A percentile compares a stretch with the other conserved stretches of the same genome.
These are phyloP conservation scores for Hyppa rectilinea DNA, from an alignment of 2,888 invertebrate genomes.

Conservation along the genomic window DNA sequence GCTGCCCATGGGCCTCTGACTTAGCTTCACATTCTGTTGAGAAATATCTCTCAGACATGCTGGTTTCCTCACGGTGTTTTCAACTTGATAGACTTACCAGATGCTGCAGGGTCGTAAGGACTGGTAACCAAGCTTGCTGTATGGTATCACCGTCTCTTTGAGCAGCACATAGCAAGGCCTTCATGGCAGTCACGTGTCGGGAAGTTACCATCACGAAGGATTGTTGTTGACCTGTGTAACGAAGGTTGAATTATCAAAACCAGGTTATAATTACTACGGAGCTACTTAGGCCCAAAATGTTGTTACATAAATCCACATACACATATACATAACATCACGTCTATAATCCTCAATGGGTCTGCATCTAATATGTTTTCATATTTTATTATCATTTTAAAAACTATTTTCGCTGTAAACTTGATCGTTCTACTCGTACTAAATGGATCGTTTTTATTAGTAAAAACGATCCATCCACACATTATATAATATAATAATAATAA, in stretches of 20 bases:
- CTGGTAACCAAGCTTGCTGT: constrained; percentile 98
- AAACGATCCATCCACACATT: too few relatives aligned
- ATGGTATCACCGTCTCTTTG: constrained; percentile 97
- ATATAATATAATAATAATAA: too few relatives aligned
- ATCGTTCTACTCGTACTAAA: too few relatives aligned
- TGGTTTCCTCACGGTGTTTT: neutral
- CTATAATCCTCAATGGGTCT: too few relatives aligned
- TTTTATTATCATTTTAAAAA: neutral
- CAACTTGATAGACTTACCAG: constrained; percentile 86
- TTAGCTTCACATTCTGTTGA: too few relatives aligned
- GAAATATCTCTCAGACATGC: too few relatives aligned
- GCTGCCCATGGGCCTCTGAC: too few relatives aligned
- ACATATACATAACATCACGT: too few relatives aligned
- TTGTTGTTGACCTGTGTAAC: constrained; percentile 92
- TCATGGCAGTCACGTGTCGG: constrained; percentile 99
- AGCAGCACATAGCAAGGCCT: constrained; percentile 96
- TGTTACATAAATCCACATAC: neutral
- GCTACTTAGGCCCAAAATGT: neutral
- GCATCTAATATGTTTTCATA: neutral
- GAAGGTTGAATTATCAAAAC: neutral
- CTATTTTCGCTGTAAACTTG: neutral
- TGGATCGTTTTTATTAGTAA: neutral
- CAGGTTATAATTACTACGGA: constrained; percentile 53
- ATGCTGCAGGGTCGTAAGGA: constrained; percentile 98
- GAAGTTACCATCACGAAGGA: constrained; percentile 98